Evolutionary conservation across 2,888 invertebrate genomes (phyloP), one percentile per base, ranked within the genome.

Genomic region (Ornithoptera alexandrae): DNA sequence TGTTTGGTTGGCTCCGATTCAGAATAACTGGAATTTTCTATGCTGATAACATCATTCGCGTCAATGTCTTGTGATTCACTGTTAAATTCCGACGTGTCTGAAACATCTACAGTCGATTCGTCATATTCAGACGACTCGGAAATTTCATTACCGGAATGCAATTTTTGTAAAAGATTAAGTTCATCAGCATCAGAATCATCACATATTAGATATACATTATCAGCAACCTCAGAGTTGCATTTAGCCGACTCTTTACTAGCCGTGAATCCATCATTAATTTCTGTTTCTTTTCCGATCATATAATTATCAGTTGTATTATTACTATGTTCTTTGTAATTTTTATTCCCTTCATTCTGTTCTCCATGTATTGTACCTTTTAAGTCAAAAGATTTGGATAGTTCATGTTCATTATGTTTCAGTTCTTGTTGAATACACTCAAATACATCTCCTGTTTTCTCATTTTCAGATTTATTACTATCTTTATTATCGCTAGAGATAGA

Each of bases 1-100:
- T 75, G 72, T 73, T 78, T 78, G 63, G 75, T 77, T 17, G 63
- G 72, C 74, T 90, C 90, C 8, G 83, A 81, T 77, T 90, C 91
- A 20, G 91, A 90, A 72, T 84, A 88, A 79, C 88, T 91, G 4
- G 92, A 92, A 76, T 92, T 87, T 82, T 90, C 92, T 74, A 91
- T 90, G 73, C 92, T 92, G 30, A 92, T 89, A 20, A 91, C 83
- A 72, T 87, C 87, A 75, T 78, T 77, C 0, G 66, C 76, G 62
- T 76, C 80, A 71, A 75, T 79, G 68, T 74, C 77, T 61, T 74
- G 75, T 12, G 59, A 57, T 22, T 84, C 84, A 71, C 80, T 81
- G 65, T 81, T 81, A 20, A 87, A 85, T 50, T 81, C 84, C 22
- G 84, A 72, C 7, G 86, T 83, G 72, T 90, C 91, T 56, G 90